These are phyloP conservation scores for Saturnia pavonia DNA, from an alignment of 2,888 invertebrate species.

Conservation along the genomic window DNA sequence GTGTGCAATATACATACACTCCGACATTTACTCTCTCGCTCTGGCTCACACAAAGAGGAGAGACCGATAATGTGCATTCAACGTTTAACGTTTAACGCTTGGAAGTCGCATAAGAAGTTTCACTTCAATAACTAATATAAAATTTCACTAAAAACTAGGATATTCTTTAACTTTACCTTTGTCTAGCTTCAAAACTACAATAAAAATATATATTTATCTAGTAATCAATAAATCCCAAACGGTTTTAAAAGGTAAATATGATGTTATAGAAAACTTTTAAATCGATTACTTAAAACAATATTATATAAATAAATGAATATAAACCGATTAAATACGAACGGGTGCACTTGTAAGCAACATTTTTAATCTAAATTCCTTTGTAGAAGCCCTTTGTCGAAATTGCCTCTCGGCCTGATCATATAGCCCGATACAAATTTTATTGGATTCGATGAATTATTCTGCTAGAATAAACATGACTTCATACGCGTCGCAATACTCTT, in stretches of 20 bases:
- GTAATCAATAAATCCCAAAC: too few species aligned
- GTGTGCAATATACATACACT: too few species aligned
- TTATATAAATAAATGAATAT: conserved; percentile 39
- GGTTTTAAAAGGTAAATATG: background rate
- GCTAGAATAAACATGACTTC: conserved; percentile 51
- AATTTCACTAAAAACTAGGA: too few species aligned
- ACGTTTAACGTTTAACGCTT: too few species aligned
- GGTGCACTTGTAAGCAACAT: conserved; percentile 66
- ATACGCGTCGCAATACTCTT: conserved; percentile 29
- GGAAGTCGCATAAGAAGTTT: too few species aligned
- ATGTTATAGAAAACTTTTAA: background rate
- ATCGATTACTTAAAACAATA: background rate
- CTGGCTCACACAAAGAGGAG: too few species aligned
- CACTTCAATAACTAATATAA: too few species aligned
- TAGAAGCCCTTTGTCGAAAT: conserved; percentile 63
- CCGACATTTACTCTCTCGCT: too few species aligned
- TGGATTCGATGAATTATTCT: conserved; percentile 60
- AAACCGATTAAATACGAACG: conserved; percentile 52
- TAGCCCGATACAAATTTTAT: conserved; percentile 49
- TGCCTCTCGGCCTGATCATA: conserved; percentile 46
- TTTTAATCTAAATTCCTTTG: conserved; percentile 74
- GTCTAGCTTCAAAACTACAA: too few species aligned
- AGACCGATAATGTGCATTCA: too few species aligned
- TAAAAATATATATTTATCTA: background rate
- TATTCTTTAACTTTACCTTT: too few species aligned